Conservation (phyloP, 2,888 invertebrate genomes). For the Drosophila algonquin region DNA sequence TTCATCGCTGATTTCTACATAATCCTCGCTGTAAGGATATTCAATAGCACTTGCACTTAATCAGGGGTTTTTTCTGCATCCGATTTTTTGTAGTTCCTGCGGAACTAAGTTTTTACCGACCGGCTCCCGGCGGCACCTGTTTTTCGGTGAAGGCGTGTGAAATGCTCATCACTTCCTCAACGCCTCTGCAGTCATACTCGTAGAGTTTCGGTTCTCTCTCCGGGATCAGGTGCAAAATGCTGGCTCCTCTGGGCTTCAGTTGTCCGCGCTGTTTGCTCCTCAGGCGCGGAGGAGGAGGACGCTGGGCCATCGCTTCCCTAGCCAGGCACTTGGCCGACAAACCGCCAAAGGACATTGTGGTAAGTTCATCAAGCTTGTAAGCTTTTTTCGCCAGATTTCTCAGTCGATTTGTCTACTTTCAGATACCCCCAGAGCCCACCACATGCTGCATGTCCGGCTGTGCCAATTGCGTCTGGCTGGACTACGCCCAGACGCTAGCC, state of each 20-base stretch:
- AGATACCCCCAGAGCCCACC: conserved; percentile 87
- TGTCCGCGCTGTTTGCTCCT: conserved; percentile 59
- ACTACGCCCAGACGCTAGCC: conserved; percentile 92
- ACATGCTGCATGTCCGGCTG: conserved; percentile 97
- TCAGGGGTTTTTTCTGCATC: conserved; percentile 48
- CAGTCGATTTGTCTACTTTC: neutral
- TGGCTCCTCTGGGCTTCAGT: conserved; percentile 60
- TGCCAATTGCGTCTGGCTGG: conserved; percentile 96
- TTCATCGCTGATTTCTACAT: conserved; percentile 56
- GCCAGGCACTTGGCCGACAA: conserved; percentile 53
- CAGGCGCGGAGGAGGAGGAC: conserved; percentile 35
- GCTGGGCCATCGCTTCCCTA: conserved; percentile 36
- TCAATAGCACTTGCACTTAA: conserved; percentile 56
- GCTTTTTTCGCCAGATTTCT: neutral
- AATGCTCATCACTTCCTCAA: conserved; percentile 50
- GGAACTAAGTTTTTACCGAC: conserved; percentile 64
- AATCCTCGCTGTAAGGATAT: conserved; percentile 66
- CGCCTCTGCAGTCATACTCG: conserved; percentile 9
- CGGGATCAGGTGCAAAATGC: conserved; percentile 59
- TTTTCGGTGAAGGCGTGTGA: conserved; percentile 61
- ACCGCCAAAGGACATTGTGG: conserved; percentile 61
- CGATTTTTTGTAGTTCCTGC: conserved; percentile 71
- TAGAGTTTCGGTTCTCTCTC: neutral
- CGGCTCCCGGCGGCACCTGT: conserved; percentile 60
- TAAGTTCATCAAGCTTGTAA: conserved; percentile 30